A percentile compares a stretch with the other conserved stretches of the same genome.
Evolutionary conservation across 2,113 vertebrate species (phyloP).

Genomic region (Gobio gobio): DNA sequence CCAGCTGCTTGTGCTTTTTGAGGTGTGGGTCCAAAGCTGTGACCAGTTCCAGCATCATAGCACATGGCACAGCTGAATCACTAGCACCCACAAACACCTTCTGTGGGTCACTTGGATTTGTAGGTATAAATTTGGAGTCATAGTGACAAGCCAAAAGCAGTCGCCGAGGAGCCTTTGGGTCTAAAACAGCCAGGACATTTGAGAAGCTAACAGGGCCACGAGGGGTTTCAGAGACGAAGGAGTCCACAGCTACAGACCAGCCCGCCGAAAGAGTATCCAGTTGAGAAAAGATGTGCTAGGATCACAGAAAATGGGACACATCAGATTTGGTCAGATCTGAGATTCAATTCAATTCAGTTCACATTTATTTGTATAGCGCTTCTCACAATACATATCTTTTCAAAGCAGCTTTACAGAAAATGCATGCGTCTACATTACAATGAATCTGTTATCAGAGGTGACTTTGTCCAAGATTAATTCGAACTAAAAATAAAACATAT

Average conservation of each 20-base stretch:
- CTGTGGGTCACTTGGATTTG: slow-evolving; percentile 59
- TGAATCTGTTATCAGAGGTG: too few species aligned
- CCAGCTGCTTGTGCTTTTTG: slow-evolving; percentile 76
- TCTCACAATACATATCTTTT: too few species aligned
- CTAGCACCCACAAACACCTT: slow-evolving; percentile 84
- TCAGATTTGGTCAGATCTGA: neutral
- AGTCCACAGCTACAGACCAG: slow-evolving; percentile 84
- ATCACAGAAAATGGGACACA: slow-evolving; percentile 33
- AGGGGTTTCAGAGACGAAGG: slow-evolving; percentile 81
- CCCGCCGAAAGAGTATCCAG: slow-evolving; percentile 75
- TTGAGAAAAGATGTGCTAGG: slow-evolving; percentile 79
- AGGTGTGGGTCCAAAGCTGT: slow-evolving; percentile 80
- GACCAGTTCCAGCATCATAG: slow-evolving; percentile 84
- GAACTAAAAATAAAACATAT: neutral
- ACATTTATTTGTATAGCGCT: too few species aligned
- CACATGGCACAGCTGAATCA: slow-evolving; percentile 90
- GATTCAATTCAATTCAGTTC: neutral
- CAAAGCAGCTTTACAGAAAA: too few species aligned
- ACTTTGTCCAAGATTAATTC: too few species aligned
- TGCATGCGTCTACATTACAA: too few species aligned
- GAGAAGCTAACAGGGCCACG: slow-evolving; percentile 80
- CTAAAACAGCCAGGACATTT: slow-evolving; percentile 84
- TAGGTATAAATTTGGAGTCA: slow-evolving; percentile 83
- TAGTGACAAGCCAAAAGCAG: slow-evolving; percentile 88
- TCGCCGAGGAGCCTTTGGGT: slow-evolving; percentile 76